Conservation (phyloP, 2,113 vertebrate species). For the Orcinus orca region DNA sequence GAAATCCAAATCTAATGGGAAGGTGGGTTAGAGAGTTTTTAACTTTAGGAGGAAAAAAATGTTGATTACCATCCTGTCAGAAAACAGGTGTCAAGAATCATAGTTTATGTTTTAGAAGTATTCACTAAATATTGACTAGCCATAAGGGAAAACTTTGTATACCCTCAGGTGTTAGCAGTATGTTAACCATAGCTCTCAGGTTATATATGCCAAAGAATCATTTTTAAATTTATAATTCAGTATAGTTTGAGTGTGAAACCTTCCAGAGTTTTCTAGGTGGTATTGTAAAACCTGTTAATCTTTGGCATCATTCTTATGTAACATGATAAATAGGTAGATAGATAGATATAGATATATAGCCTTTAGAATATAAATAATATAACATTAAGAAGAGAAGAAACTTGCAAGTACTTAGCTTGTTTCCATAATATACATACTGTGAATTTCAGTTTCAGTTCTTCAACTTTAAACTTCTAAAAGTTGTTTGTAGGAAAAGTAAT, state of each 20-base stretch:
- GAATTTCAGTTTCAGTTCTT: conserved; percentile 15
- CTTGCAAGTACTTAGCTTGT: background rate
- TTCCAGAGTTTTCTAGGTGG: background rate
- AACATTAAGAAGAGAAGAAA: background rate
- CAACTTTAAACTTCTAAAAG: conserved; percentile 12
- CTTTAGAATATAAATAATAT: background rate
- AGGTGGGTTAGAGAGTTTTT: background rate
- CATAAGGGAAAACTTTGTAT: background rate
- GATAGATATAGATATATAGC: background rate
- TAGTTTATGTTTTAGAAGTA: background rate
- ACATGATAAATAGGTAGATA: background rate
- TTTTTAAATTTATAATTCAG: background rate
- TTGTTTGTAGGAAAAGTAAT: conserved; percentile 1
- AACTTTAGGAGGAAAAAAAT: background rate
- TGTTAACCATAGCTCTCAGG: background rate
- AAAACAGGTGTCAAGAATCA: background rate
- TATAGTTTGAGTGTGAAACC: background rate
- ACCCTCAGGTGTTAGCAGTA: background rate
- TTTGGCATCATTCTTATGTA: background rate
- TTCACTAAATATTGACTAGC: background rate
- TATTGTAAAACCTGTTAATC: background rate
- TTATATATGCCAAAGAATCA: background rate
- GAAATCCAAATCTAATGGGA: background rate
- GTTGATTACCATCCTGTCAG: background rate
- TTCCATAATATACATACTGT: background rate